These are phyloP conservation scores for Lapara coniferarum DNA, from an alignment of 2,888 invertebrate genomes.

Conservation along the genomic window DNA sequence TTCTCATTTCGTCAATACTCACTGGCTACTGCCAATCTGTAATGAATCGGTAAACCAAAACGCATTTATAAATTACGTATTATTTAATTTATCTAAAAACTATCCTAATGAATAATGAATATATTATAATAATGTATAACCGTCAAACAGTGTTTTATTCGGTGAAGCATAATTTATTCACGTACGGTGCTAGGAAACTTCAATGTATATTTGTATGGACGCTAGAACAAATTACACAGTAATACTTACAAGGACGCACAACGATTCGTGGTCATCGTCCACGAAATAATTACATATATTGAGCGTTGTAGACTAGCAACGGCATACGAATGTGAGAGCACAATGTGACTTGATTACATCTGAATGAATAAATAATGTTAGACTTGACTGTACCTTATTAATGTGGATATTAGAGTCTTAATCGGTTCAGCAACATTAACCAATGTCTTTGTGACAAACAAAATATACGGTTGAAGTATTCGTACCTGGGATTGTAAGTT, in stretches of 20 bases:
- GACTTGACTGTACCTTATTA: constrained; percentile 58
- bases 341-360: constrained; percentile 58
- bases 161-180: constrained; percentile 5
- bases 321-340: constrained; percentile 33
- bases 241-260: constrained; percentile 19
- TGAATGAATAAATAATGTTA: constrained; percentile 56
- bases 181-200: constrained; percentile 5
- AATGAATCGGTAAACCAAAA: no score
- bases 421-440: constrained; percentile 27
- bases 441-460: constrained; percentile 37
- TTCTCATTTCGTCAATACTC: no score
- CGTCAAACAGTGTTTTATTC: not conserved
- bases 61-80: no score
- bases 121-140: not conserved
- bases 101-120: not conserved
- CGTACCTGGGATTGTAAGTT: constrained; percentile 37
- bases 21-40: no score
- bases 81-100: not conserved
- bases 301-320: constrained; percentile 17
- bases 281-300: constrained; percentile 24
- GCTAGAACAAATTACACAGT: not conserved
- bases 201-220: constrained; percentile 8
- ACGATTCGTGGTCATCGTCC: constrained; percentile 21
- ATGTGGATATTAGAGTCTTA: constrained; percentile 50
- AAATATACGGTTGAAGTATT: constrained; percentile 40